These are phyloP conservation scores for Fabriciana adippe DNA, from an alignment of 2,888 invertebrate genomes.

Conservation along the genomic window DNA sequence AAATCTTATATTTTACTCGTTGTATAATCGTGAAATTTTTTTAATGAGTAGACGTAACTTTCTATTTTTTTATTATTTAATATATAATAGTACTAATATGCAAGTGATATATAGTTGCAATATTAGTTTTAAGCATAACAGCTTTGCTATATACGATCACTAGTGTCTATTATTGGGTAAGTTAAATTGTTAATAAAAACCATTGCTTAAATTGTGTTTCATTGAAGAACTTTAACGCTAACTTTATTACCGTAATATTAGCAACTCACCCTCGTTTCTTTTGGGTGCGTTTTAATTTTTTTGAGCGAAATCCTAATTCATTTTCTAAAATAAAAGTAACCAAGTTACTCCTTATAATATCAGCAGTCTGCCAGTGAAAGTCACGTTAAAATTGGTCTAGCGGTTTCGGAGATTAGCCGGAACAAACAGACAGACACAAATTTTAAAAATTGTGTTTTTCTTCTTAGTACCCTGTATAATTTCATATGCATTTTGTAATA, in stretches of 20 bases:
- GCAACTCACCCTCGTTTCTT: too few species aligned
- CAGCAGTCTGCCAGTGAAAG: too few species aligned
- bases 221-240: conserved; percentile 38
- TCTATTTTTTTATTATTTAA: conserved; percentile 42
- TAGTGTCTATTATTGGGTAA: conserved; percentile 42
- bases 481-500: too few species aligned
- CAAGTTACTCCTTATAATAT: too few species aligned
- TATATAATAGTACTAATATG: conserved; percentile 51
- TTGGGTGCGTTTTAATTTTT: too few species aligned
- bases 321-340: too few species aligned
- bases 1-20: conserved; percentile 48
- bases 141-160: conserved; percentile 32
- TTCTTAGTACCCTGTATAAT: too few species aligned
- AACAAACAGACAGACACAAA: too few species aligned
- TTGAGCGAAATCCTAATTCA: too few species aligned
- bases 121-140: conserved; percentile 71
- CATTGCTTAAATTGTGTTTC: conserved; percentile 66
- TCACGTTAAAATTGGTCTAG: too few species aligned
- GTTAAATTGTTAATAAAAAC: conserved; percentile 66
- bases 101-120: conserved; percentile 81
- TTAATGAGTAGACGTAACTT: conserved; percentile 20
- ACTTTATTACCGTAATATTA: background rate
- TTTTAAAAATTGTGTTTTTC: too few species aligned
- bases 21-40: conserved; percentile 28
- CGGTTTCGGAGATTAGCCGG: too few species aligned